A percentile compares a stretch with the other conserved stretches of the same genome.
These are phyloP conservation scores for Rhabdomys pumilio DNA, from an alignment of 2,797 vertebrate genomes.

Conservation along the genomic window DNA sequence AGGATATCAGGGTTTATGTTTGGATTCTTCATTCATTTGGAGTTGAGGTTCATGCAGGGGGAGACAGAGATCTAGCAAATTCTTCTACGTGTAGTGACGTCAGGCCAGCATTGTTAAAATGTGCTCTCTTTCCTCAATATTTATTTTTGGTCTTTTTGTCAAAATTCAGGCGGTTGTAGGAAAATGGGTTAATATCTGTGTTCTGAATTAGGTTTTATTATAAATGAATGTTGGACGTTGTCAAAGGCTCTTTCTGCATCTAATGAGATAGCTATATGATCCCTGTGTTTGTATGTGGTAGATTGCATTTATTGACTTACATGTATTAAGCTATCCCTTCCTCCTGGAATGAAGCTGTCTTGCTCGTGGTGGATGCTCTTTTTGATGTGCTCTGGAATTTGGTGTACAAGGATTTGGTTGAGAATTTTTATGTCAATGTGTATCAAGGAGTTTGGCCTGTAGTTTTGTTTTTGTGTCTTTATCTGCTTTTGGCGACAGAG, in stretches of 20 bases:
- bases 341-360: neutral
- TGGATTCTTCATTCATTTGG: neutral
- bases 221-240: neutral
- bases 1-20: neutral
- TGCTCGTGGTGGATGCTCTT: neutral
- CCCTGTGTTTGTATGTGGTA: neutral
- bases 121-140: neutral
- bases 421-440: neutral
- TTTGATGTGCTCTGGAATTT: neutral
- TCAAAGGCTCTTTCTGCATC: neutral
- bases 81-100: neutral
- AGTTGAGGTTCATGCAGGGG: too few species aligned
- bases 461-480: neutral
- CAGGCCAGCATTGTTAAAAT: neutral
- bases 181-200: neutral
- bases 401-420: neutral
- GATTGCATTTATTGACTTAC: neutral
- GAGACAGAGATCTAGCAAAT: neutral
- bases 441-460: neutral
- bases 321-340: neutral
- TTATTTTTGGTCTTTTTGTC: neutral
- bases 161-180: neutral
- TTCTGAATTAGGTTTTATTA: neutral
- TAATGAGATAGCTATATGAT: neutral
- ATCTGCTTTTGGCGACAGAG: neutral